Percentiles rank a stretch among this genome's conserved stretches.
Conservation (phyloP, 2,888 invertebrate genomes). For the Latrodectus hesperus region DNA sequence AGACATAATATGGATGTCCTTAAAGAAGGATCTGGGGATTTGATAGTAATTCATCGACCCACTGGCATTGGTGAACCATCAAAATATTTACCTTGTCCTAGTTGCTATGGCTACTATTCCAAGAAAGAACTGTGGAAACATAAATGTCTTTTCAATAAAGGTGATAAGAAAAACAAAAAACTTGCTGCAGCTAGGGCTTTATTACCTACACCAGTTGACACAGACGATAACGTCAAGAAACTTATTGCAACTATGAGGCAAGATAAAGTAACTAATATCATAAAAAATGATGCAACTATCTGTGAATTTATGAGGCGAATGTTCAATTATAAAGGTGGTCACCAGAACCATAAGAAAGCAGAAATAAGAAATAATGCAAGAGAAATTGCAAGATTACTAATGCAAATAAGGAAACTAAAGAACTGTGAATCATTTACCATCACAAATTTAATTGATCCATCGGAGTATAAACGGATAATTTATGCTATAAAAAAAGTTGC, state of each 20-base stretch:
- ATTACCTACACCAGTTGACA: neutral
- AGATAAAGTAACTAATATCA: neutral
- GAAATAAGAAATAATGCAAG: constrained; percentile 4
- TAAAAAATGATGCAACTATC: neutral
- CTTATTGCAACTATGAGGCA: neutral
- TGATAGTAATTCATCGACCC: neutral
- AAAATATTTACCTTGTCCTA: neutral
- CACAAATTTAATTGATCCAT: neutral
- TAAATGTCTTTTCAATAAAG: neutral
- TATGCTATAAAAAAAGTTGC: neutral
- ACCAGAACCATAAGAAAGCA: neutral
- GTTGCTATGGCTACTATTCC: neutral
- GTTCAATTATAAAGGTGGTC: neutral
- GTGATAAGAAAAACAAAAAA: neutral
- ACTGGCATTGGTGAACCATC: neutral
- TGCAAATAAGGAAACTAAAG: neutral
- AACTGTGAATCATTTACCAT: neutral
- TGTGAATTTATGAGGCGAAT: neutral
- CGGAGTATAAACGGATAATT: neutral
- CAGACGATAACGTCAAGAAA: neutral
- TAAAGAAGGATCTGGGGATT: neutral
- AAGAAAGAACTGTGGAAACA: constrained; percentile 4
- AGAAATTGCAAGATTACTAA: neutral
- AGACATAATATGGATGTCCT: neutral
- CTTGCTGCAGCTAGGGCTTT: neutral